Conservation (phyloP, 2,888 invertebrate species). For the Sphaeridia pumilis region DNA sequence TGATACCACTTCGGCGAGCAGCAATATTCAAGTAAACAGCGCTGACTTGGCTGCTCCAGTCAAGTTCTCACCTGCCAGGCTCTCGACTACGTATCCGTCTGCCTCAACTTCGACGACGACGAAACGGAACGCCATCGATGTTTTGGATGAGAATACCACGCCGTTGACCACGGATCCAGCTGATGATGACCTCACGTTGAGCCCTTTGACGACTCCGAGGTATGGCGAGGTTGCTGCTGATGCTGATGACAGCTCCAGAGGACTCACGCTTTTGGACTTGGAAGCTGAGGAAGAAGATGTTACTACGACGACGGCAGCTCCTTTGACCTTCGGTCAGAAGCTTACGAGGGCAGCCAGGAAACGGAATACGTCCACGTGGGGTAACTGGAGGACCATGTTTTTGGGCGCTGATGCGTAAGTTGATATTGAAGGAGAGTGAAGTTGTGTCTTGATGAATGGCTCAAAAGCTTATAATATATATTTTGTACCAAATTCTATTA, state of each 20-base stretch:
- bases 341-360: conserved; percentile 31
- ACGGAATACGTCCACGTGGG: conserved; percentile 31
- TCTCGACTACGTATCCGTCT: background rate
- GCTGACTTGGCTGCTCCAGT: too few species aligned
- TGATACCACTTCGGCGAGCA: background rate
- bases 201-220: conserved; percentile 6
- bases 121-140: conserved; percentile 17
- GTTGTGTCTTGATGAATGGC: too few species aligned
- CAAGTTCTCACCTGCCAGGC: background rate
- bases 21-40: too few species aligned
- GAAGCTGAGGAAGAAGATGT: conserved; percentile 8
- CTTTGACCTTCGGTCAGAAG: conserved; percentile 30
- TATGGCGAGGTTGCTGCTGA: conserved; percentile 10
- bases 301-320: conserved; percentile 17
- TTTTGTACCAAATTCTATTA: too few species aligned
- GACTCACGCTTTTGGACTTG: too few species aligned
- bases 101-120: conserved; percentile 7
- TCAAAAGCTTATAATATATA: too few species aligned
- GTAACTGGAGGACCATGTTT: conserved; percentile 12
- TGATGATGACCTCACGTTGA: conserved; percentile 7
- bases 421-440: too few species aligned
- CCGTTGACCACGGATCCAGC: conserved; percentile 11
- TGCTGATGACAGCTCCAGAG: conserved; percentile 1
- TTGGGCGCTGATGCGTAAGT: background rate
- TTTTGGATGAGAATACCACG: conserved; percentile 11